Percentiles rank a stretch among this genome's conserved stretches.
Evolutionary conservation across 2,113 vertebrate genomes (phyloP).

Genomic region (Crotalus viridis): DNA sequence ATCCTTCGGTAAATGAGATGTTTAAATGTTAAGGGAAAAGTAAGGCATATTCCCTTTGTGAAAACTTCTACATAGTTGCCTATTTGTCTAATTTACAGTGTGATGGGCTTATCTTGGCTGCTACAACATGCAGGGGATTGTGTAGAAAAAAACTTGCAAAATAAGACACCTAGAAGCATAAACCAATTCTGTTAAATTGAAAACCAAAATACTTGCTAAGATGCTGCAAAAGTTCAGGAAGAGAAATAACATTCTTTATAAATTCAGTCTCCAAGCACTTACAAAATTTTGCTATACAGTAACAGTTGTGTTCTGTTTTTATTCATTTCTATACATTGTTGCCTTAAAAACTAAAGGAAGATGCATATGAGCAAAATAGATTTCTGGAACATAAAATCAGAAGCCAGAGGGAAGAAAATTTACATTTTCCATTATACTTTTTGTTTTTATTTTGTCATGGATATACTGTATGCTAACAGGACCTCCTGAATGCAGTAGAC

Average conservation of each 20-base stretch:
- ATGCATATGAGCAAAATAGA: slow-evolving; percentile 3
- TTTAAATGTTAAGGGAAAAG: slow-evolving; percentile 12
- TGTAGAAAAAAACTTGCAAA: slow-evolving; percentile 55
- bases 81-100: slow-evolving; percentile 70
- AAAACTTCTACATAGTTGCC: slow-evolving; percentile 59
- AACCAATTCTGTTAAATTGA: slow-evolving; percentile 3
- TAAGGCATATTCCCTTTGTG: slow-evolving; percentile 51
- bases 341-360: neutral
- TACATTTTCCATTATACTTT: slow-evolving; percentile 16
- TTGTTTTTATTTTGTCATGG: slow-evolving; percentile 16
- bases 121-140: slow-evolving; percentile 54
- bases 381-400: neutral
- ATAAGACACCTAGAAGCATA: slow-evolving; percentile 49
- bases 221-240: neutral
- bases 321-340: neutral
- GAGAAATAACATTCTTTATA: neutral
- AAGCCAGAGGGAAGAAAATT: neutral
- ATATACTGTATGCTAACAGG: slow-evolving; percentile 2
- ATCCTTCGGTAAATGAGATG: slow-evolving; percentile 27
- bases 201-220: neutral
- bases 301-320: neutral
- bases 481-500: slow-evolving; percentile 15
- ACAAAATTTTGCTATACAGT: neutral
- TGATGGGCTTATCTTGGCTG: slow-evolving; percentile 57
- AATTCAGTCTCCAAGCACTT: neutral